phyloP scores from a whole-genome alignment of 2,888 invertebrate genomes.

The Arrhopalites spinosus region DNA sequence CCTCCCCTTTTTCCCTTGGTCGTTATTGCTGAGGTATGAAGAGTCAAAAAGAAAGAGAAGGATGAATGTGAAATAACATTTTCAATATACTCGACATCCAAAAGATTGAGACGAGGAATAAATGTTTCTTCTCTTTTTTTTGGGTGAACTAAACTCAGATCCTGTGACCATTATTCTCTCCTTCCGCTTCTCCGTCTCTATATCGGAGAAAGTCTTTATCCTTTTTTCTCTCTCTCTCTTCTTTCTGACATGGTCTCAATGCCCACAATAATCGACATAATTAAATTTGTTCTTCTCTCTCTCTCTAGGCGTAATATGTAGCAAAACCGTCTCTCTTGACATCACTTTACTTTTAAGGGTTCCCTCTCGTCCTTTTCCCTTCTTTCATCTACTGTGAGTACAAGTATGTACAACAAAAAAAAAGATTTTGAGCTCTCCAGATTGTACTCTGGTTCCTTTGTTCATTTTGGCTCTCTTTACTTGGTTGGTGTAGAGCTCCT shows the following conservation, averaged over 20 bases:
- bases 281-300: neutral
- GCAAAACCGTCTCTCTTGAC: neutral
- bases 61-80: constrained; percentile 2
- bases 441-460: too few relatives aligned
- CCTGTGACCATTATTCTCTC: neutral
- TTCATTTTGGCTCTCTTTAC: too few relatives aligned
- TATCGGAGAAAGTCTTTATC: neutral
- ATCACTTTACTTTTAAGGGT: neutral
- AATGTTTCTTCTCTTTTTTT: neutral
- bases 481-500: too few relatives aligned
- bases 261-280: neutral
- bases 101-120: neutral
- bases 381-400: too few relatives aligned
- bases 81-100: neutral
- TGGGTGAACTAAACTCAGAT: neutral
- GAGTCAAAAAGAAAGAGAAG: neutral
- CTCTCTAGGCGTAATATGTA: neutral
- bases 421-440: too few relatives aligned
- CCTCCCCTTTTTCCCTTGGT: neutral
- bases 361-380: neutral
- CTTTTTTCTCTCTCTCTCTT: neutral
- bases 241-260: neutral
- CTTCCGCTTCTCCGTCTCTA: neutral
- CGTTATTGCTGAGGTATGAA: neutral
- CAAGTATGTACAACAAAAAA: too few relatives aligned